Evolutionary conservation across 2,888 invertebrate genomes (phyloP).

Genomic region (Heliconius hortense): DNA sequence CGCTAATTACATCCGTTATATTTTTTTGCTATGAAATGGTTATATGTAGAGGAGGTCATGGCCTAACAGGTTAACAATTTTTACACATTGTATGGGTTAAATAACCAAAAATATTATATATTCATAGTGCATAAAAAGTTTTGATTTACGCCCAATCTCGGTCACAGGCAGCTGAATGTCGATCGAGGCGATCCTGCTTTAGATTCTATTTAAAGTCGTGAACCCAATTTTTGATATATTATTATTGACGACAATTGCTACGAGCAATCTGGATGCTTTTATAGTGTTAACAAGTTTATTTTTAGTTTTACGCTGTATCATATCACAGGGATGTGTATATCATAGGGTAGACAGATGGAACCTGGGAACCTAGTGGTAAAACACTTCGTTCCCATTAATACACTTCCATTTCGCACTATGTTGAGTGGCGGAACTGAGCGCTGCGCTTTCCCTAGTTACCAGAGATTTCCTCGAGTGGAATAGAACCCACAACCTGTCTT

Average conservation of each 20-base stretch:
- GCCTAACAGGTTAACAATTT: not conserved
- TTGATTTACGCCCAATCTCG: slow-evolving; percentile 1
- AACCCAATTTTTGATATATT: not conserved
- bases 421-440: too few species aligned
- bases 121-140: not conserved
- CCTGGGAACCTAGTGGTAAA: too few species aligned
- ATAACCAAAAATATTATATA: slow-evolving; percentile 11
- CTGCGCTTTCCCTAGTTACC: too few species aligned
- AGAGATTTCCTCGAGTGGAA: too few species aligned
- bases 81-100: not conserved
- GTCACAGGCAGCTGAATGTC: not conserved
- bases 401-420: too few species aligned
- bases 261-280: not conserved
- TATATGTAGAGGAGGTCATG: not conserved
- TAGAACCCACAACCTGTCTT: too few species aligned
- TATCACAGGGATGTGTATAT: too few species aligned
- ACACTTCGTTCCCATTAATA: too few species aligned
- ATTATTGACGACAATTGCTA: not conserved
- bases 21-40: not conserved
- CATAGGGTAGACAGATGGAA: too few species aligned
- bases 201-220: not conserved
- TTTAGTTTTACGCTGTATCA: too few species aligned
- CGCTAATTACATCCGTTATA: not conserved
- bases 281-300: not conserved
- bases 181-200: not conserved